Base-by-base conservation (phyloP, 2,888 invertebrate species). In the Portevinia maculata region DNA sequence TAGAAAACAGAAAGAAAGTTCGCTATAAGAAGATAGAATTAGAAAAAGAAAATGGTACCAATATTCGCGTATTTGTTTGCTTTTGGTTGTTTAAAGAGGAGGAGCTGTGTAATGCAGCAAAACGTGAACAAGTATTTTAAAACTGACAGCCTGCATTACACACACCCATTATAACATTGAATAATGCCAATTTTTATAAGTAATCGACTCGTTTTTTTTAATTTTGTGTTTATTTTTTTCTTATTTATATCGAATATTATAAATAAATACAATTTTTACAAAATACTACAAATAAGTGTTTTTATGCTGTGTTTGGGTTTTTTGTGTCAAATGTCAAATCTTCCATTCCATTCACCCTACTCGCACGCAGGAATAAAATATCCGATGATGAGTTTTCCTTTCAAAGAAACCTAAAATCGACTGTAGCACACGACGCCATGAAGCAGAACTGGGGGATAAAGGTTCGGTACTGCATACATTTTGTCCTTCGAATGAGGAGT, bases 231-330 rank as follows among this genome's bases (percentile, higher is more conserved):
- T 81, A 57, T 60, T 24, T 24, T 73, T 13, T 53, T 67, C 60
- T 83, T 52, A 73, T 83, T 78, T 83, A 78, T 78, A 73, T 78
- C 41, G 50, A 78, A 78, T 71, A 76, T 60, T 81, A 75, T 75
- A 60, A 83, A 57, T 73, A 71, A 78, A 78, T 78, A 83, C 44
- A 24, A 67, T 73, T 78, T 83, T 83, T 71, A 76, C 60, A 83
- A 73, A 67, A 39, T 39, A 39, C 39, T 39, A 39, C 39, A 39
- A 39, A 39, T 7, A 39, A 39, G 8, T 39, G 15, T 39, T 39
- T 7, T 15, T 15, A 7, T 39, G 6, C 8, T 15, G 15, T 39
- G 39, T 39, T 39, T 2, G 39, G 13, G 0, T 15, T 13, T 39
- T 7, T 6, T 39, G 6, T 39, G 2, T 6, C 13, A 1, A 39